Percentiles rank a stretch among this genome's conserved stretches.
phyloP scores from a whole-genome alignment of 1,140 invertebrate genomes.

The Drosophila parabipectinata region DNA sequence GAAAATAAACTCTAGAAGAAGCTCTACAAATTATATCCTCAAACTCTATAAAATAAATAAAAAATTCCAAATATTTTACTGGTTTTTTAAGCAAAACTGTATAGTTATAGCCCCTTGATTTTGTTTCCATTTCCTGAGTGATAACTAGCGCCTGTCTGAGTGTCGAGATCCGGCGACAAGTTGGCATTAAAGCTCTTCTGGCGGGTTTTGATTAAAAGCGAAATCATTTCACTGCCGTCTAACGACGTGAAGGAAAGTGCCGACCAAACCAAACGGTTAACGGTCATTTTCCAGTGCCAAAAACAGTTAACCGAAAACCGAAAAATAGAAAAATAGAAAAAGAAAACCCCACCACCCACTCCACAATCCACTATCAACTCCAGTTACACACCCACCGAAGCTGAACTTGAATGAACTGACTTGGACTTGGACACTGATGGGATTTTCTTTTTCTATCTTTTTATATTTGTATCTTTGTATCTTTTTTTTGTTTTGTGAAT shows the following conservation, averaged over 20 bases:
- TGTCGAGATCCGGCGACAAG: constrained; percentile 19
- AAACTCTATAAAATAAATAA: no score
- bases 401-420: constrained; percentile 37
- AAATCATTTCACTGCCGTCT: constrained; percentile 29
- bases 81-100: not conserved
- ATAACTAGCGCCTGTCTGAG: not conserved
- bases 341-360: not conserved
- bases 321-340: no score
- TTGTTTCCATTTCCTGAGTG: not conserved
- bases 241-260: constrained; percentile 38
- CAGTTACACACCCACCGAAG: constrained; percentile 24
- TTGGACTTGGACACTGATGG: no score
- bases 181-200: constrained; percentile 20
- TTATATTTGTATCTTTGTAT: constrained; percentile 9
- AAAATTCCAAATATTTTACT: no score
- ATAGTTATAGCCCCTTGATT: constrained; percentile 1
- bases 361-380: no score
- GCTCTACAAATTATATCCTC: no score
- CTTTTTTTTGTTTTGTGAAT: constrained; percentile 42
- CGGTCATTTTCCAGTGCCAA: constrained; percentile 33
- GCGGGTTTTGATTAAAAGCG: constrained; percentile 33
- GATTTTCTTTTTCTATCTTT: not conserved
- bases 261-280: constrained; percentile 50
- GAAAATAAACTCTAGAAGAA: no score
- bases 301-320: constrained; percentile 21